Evolutionary conservation across 2,888 invertebrate genomes (phyloP), one percentile per base, ranked within the genome.

Genomic region (Brachypalpus laphriformis): DNA sequence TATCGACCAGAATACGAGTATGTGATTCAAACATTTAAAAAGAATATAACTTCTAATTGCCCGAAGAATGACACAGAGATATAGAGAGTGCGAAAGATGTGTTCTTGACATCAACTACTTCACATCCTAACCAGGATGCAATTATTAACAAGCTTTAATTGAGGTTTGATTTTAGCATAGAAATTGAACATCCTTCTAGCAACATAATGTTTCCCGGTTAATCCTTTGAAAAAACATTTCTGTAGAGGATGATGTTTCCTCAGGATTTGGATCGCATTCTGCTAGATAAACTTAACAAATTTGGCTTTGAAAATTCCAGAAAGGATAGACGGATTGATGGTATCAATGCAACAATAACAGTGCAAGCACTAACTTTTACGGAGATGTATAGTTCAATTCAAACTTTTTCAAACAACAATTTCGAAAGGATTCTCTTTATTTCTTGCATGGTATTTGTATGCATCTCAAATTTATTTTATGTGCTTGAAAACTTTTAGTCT

Each of bases 21-120:
- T 70, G 31, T 3, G 22, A 16, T 25, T 31, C 42, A 47, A 31
- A 66, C 37, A 70, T 45, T 57, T 22, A 40, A 68, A 56, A 20
- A 42, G 22, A 57, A 18, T 28, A 45, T 9, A 56, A 6, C 20
- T 42, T 22, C 56, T 68, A 56, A 45, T 68, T 68, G 54, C 20
- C 28, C 14, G 1, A 25, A 14, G 11, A 16, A 14, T 7, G 5
- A 14, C 14, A 14, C n/a, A 14, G n/a, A n/a, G n/a, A n/a, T n/a
- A n/a, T n/a, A n/a, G n/a, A n/a, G n/a, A n/a, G n/a, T n/a, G n/a
- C n/a, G n/a, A n/a, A 34, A 28, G 34, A 47, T 47, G 45, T 25
- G 42, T 28, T 49, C 37, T 18, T 49, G 71, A 49, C 71, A 49
- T 47, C 42, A 63, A 31, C 2, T 2, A 47, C 37, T 18, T 25